A percentile compares a stretch with the other conserved stretches of the same genome.
Evolutionary conservation across 2,888 invertebrate genomes (phyloP).

Genomic region (Stratiomys singularior): DNA sequence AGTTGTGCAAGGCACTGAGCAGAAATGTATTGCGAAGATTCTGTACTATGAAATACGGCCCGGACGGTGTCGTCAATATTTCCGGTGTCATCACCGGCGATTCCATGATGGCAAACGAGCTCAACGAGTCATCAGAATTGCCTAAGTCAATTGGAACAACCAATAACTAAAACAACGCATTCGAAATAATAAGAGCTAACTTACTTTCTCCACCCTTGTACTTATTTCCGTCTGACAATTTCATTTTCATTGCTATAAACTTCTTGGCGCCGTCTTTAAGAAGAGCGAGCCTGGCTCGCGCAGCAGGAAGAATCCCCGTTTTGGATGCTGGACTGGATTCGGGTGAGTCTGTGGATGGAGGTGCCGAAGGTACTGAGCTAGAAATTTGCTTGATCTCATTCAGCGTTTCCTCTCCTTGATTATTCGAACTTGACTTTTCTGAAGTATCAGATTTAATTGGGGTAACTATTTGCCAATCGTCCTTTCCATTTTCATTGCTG

Average conservation of each 20-base stretch:
- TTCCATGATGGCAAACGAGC: conserved; percentile 63
- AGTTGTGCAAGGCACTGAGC: conserved; percentile 63
- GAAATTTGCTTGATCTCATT: conserved; percentile 56
- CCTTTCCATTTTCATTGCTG: conserved; percentile 50
- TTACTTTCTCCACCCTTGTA: conserved; percentile 63
- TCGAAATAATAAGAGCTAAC: neutral
- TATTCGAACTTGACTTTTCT: conserved; percentile 61
- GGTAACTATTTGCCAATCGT: conserved; percentile 65
- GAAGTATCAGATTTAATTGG: conserved; percentile 61
- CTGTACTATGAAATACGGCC: conserved; percentile 64
- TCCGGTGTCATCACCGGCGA: conserved; percentile 64
- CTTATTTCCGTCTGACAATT: conserved; percentile 66
- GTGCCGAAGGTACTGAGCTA: conserved; percentile 48
- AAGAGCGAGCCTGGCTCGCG: conserved; percentile 71
- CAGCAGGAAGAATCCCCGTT: conserved; percentile 61
- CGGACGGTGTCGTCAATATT: conserved; percentile 60
- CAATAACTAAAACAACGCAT: neutral
- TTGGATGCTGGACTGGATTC: conserved; percentile 55
- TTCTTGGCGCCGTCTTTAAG: conserved; percentile 78
- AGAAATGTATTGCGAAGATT: conserved; percentile 63
- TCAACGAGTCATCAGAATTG: conserved; percentile 59
- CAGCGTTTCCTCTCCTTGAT: conserved; percentile 61
- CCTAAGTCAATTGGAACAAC: conserved; percentile 57
- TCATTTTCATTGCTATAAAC: conserved; percentile 72
- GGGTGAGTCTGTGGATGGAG: conserved; percentile 46